phyloP scores from a whole-genome alignment of 2,888 invertebrate species.

The Cordilura impudica region DNA sequence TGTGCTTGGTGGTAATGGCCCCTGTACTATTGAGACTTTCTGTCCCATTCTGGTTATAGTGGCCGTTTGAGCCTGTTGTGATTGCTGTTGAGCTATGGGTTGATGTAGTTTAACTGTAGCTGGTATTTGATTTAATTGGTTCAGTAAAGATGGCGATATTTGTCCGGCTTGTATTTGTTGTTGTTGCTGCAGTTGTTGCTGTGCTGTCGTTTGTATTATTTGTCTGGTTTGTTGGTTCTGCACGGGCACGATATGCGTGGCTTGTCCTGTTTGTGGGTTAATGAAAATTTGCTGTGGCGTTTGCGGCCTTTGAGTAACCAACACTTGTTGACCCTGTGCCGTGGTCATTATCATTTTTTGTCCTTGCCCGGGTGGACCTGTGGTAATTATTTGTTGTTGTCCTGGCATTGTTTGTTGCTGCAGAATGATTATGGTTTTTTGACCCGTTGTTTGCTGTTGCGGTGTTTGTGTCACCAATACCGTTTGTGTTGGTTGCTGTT shows the following conservation, averaged over 20 bases:
- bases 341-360: slow-evolving; percentile 83
- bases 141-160: slow-evolving; percentile 73
- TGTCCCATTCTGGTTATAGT: slow-evolving; percentile 54
- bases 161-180: slow-evolving; percentile 79
- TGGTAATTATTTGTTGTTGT: slow-evolving; percentile 72
- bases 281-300: slow-evolving; percentile 68
- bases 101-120: slow-evolving; percentile 79
- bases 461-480: slow-evolving; percentile 83
- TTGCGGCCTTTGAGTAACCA: slow-evolving; percentile 80
- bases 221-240: slow-evolving; percentile 37
- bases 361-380: slow-evolving; percentile 71
- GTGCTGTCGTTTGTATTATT: slow-evolving; percentile 74
- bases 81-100: slow-evolving; percentile 64
- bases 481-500: slow-evolving; percentile 78
- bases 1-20: slow-evolving; percentile 51
- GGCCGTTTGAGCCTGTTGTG: slow-evolving; percentile 62
- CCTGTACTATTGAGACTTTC: slow-evolving; percentile 65
- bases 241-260: slow-evolving; percentile 65
- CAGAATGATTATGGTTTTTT: slow-evolving; percentile 86
- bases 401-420: slow-evolving; percentile 79
- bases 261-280: slow-evolving; percentile 66
- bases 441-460: slow-evolving; percentile 83
- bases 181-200: slow-evolving; percentile 53
- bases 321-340: slow-evolving; percentile 82
- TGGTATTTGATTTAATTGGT: slow-evolving; percentile 76